Evolutionary conservation across 2,113 vertebrate genomes (phyloP).

Genomic region (Camelus bactrianus): DNA sequence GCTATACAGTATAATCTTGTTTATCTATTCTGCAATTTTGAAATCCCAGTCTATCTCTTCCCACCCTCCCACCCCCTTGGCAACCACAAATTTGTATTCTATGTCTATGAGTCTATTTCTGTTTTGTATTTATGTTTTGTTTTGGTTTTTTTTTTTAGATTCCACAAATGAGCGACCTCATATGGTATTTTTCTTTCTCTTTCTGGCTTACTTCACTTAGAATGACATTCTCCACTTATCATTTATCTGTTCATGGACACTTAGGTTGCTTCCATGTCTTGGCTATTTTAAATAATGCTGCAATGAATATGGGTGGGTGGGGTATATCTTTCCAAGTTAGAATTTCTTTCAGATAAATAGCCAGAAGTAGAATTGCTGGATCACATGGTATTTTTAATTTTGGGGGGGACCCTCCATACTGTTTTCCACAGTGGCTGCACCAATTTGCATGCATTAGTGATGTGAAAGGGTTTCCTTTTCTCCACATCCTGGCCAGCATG

Average conservation of each 20-base stretch:
- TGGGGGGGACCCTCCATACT: not conserved
- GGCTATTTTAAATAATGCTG: not conserved
- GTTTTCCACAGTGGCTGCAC: not conserved
- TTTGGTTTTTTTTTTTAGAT: too few species aligned
- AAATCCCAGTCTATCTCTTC: too few species aligned
- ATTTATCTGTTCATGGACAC: not conserved
- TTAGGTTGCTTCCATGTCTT: not conserved
- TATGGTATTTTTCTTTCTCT: too few species aligned
- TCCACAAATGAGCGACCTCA: too few species aligned
- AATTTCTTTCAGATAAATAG: not conserved
- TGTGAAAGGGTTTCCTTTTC: not conserved
- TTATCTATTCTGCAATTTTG: too few species aligned
- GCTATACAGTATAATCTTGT: too few species aligned
- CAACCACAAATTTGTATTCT: too few species aligned
- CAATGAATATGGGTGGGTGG: not conserved
- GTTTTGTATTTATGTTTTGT: too few species aligned
- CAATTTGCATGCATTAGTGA: not conserved
- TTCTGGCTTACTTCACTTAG: too few species aligned
- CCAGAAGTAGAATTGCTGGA: not conserved
- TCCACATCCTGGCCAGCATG: not conserved
- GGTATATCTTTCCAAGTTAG: not conserved
- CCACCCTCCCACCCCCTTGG: too few species aligned
- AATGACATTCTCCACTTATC: not conserved
- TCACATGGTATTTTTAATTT: not conserved
- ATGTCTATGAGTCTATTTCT: too few species aligned